Evolutionary conservation across 2,888 invertebrate genomes (phyloP), one percentile per base, ranked within the genome.

Genomic region (Meteorus colon): DNA sequence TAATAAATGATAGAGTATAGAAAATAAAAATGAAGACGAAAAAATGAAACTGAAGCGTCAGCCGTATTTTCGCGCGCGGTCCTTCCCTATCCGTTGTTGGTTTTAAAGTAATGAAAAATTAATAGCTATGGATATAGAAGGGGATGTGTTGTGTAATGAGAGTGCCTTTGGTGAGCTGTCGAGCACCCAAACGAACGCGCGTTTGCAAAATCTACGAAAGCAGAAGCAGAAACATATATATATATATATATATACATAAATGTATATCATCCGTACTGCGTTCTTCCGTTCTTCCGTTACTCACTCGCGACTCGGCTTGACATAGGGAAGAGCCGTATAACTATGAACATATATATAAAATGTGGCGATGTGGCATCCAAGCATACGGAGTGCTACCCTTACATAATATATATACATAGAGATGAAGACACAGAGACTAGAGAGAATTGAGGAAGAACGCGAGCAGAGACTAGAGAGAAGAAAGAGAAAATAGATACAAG

Each of bases 91-190:
- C 10, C 65, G 19, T 41, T 71, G 73, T 68, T 69, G 76, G 81
- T 83, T 84, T 83, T 82, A 83, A 82, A 83, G 81, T 82, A 83
- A 84, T 84, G 83, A 86, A 86, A 86, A 86, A 85, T 86, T 86
- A 85, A 86, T 85, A 85, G 83, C 81, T 83, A 81, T 82, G 83
- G 81, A 84, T 84, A 31, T 62, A 31, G 16, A 82, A 79, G 78
- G 80, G 10, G 19, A n/a, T 19, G 82, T 76, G 80, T 31, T 65
- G 4, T 81, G 81, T 85, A 85, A 87, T 86, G 86, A 87, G 85
- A 87, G 86, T 86, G 86, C 84, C 55, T 37, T 83, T 78, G 79
- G 79, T 78, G 81, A 12, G 27, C 62, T 62, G 79, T 79, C 72
- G 55, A 24, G 55, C 19, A 10, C 2, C 24, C 19, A 55, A 55